These are phyloP conservation scores for fruit fly (Drosophila melanogaster) DNA, from an alignment of 1,140 invertebrate genomes.

Conservation along the genomic window DNA sequence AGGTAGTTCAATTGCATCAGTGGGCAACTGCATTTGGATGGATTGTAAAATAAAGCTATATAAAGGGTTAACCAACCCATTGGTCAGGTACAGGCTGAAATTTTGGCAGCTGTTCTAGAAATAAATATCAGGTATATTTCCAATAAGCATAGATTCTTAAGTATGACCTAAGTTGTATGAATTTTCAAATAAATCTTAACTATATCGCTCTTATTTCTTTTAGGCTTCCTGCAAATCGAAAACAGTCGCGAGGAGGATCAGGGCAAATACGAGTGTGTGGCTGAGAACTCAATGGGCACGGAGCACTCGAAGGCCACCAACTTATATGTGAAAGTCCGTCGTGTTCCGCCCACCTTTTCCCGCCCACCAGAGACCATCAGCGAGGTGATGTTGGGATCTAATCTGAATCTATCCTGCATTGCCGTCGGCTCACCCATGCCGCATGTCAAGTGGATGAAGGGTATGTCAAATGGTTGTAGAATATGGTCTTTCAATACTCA, in stretches of 20 bases:
- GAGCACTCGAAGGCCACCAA: constrained; percentile 96
- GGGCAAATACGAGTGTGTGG: constrained; percentile 97
- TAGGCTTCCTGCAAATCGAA: constrained; percentile 96
- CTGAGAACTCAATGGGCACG: constrained; percentile 95
- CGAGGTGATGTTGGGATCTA: constrained; percentile 95
- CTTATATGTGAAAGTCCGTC: constrained; percentile 97
- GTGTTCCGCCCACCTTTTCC: constrained; percentile 97
- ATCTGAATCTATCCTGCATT: constrained; percentile 97
- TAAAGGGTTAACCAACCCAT: constrained; percentile 4
- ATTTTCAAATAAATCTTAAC: neutral
- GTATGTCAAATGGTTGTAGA: constrained; percentile 64
- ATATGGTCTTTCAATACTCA: neutral
- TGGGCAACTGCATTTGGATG: neutral
- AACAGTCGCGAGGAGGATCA: constrained; percentile 95
- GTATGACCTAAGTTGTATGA: neutral
- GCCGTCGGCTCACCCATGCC: constrained; percentile 99
- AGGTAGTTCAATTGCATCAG: constrained; percentile 39
- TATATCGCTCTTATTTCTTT: constrained; percentile 43
- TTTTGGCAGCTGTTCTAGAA: neutral
- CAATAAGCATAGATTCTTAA: neutral
- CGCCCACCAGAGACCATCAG: constrained; percentile 92
- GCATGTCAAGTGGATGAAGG: constrained; percentile 97
- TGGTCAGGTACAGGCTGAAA: neutral
- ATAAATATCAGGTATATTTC: neutral
- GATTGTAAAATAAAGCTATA: neutral